phyloP scores from a whole-genome alignment of 2,797 vertebrate species.

The Pteropus rufus region DNA sequence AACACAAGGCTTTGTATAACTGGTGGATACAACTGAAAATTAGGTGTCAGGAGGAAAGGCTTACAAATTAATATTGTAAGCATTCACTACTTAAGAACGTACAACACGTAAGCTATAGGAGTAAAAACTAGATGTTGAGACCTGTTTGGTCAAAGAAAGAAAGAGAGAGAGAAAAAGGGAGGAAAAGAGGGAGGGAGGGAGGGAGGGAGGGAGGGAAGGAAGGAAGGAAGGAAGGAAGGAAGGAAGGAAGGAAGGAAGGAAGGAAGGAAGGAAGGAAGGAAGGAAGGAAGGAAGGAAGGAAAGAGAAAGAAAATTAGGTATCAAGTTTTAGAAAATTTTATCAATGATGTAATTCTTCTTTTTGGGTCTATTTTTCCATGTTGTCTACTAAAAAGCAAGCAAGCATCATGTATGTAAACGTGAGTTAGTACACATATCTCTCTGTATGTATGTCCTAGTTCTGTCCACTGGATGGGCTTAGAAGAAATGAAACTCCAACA shows the following conservation, averaged over 20 bases:
- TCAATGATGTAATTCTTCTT: neutral
- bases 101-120: constrained; percentile 86
- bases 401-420: neutral
- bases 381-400: neutral
- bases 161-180: too few relatives aligned
- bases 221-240: too few relatives aligned
- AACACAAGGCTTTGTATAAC: neutral
- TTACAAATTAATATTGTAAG: constrained; percentile 85
- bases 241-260: too few relatives aligned
- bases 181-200: too few relatives aligned
- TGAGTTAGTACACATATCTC: neutral
- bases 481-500: neutral
- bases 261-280: too few relatives aligned
- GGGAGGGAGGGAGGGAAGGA: too few relatives aligned
- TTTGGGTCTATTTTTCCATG: neutral
- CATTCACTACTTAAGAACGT: constrained; percentile 89
- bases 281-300: too few relatives aligned
- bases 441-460: neutral
- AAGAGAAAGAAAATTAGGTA: too few relatives aligned
- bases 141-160: constrained; percentile 69
- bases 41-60: constrained; percentile 59
- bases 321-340: neutral
- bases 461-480: neutral
- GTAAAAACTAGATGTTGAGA: constrained; percentile 82
- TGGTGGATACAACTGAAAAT: neutral